Conservation (phyloP, 1,140 invertebrate species). For the Aphaenogaster rudis region DNA sequence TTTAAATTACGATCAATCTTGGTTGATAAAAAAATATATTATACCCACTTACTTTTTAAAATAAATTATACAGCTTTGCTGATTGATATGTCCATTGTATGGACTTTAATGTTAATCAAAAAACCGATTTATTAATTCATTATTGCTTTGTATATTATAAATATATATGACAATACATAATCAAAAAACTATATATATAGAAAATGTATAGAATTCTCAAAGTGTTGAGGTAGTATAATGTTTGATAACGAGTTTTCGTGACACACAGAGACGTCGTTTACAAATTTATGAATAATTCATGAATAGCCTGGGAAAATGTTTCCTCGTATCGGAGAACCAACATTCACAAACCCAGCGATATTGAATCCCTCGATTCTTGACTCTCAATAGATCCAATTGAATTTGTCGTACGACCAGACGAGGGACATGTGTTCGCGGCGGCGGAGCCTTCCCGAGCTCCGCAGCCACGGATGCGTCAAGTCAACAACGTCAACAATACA, state of each 20-base stretch:
- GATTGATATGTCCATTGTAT: neutral
- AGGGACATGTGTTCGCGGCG: neutral
- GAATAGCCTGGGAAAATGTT: neutral
- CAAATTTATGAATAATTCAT: conserved; percentile 41
- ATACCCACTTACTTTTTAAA: neutral
- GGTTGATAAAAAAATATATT: neutral
- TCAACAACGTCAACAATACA: conserved; percentile 25
- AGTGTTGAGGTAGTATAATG: neutral
- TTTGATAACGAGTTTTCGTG: neutral
- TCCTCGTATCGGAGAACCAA: neutral
- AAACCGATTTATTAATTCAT: neutral
- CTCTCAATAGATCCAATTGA: neutral
- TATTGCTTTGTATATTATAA: neutral
- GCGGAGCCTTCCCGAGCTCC: neutral
- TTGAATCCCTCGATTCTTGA: neutral
- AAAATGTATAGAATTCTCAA: neutral
- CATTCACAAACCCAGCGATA: neutral
- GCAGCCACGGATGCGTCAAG: neutral
- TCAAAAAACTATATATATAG: neutral
- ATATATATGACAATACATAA: neutral
- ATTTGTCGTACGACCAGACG: neutral
- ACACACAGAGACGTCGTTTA: neutral
- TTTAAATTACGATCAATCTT: neutral
- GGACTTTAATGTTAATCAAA: neutral
- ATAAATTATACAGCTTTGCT: neutral